Evolutionary conservation across 2,797 vertebrate genomes (phyloP), one percentile per base, ranked within the genome.

Genomic region (Helostoma temminkii): DNA sequence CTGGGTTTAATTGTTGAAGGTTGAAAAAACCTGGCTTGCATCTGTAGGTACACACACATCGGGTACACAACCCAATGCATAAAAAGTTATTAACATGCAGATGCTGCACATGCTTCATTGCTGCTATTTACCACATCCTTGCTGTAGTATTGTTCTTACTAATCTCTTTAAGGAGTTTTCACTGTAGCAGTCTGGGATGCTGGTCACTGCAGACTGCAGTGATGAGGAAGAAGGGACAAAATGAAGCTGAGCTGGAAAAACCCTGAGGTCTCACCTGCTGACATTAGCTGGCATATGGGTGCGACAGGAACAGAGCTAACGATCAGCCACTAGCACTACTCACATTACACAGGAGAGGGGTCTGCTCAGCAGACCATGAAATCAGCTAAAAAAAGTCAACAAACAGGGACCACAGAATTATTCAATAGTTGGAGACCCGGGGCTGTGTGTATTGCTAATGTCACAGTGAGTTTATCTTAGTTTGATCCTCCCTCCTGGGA

Each of bases 21-120:
- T 95, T 95, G 75, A 98, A 98, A 19, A 93, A 95, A 4, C 96
- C 97, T 0, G 93, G 96, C 61, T 94, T 95, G 83, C 97, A 98
- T 71, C 97, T 98, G 92, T n/a, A 59, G 6, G 24, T 3, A 45
- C 41, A 86, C 43, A 77, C 56, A 80, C n/a, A 71, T n/a, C n/a
- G n/a, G n/a, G n/a, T 64, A 85, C 43, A 70, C n/a, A 62, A 47
- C n/a, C 16, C 28, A 18, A 59, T 43, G 39, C 43, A 81, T 42
- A 71, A 58, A 70, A 67, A 37, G 32, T 63, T 54, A 80, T 78
- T 54, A 79, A 74, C 41, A 78, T 65, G 57, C 66, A 70, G 32
- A 80, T 42, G n/a, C 28, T 59, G 59, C 22, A 21, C 46, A 43
- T 9, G 2, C 43, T 45, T 71, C 57, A 71, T 42, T 65, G 39